Percentiles rank a stretch among this genome's conserved stretches.
Conservation (phyloP, 2,888 invertebrate species). For the Odontocolon sp. region DNA sequence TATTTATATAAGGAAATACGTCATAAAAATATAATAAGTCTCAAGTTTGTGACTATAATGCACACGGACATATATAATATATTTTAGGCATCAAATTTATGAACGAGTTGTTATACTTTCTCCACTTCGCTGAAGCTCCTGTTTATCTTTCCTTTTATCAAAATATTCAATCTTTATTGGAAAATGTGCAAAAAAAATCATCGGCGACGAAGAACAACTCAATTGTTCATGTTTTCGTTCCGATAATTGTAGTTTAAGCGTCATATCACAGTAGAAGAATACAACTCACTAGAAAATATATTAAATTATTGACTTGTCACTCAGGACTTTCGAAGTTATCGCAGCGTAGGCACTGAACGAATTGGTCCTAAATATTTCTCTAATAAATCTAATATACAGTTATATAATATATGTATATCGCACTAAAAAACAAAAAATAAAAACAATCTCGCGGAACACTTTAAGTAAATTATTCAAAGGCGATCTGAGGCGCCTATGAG, state of each 20-base stretch:
- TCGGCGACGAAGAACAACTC: background rate
- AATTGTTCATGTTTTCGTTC: background rate
- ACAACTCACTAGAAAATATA: constrained; percentile 29
- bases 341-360: background rate
- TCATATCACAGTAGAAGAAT: constrained; percentile 35
- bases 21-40: constrained; percentile 32
- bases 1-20: constrained; percentile 2
- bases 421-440: background rate
- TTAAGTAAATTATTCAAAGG: constrained; percentile 12
- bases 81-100: background rate
- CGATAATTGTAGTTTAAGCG: background rate
- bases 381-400: background rate
- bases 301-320: constrained; percentile 6
- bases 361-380: background rate
- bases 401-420: background rate
- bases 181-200: constrained; percentile 20
- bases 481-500: background rate
- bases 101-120: background rate
- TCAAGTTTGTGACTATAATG: constrained; percentile 13
- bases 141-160: background rate
- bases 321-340: background rate
- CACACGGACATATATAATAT: constrained; percentile 7
- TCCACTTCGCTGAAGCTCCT: background rate
- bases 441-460: background rate
- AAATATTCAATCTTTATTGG: background rate